Percentiles rank a stretch among this genome's conserved stretches.
phyloP scores from a whole-genome alignment of 2,113 vertebrate genomes.

The Chionis minor region DNA sequence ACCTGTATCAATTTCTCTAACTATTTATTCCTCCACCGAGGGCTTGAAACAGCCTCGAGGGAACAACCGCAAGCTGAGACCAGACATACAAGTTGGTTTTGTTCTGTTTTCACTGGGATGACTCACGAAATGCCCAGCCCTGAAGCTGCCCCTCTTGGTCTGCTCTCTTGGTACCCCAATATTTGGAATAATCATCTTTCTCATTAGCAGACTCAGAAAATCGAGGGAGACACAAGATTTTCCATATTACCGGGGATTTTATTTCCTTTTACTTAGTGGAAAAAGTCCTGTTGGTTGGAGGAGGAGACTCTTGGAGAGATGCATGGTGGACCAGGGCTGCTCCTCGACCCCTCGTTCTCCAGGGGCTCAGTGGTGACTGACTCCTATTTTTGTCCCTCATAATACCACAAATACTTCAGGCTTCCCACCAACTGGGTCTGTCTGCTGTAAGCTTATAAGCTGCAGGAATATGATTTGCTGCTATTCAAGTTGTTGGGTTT shows the following conservation, averaged over 20 bases:
- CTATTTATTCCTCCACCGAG: not conserved
- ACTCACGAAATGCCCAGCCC: not conserved
- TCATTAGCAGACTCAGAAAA: not conserved
- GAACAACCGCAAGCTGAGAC: not conserved
- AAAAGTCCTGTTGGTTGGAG: not conserved
- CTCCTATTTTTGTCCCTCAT: not conserved
- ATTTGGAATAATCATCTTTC: not conserved
- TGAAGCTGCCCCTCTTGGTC: not conserved
- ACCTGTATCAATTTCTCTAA: not conserved
- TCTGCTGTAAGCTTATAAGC: not conserved
- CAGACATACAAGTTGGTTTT: not conserved
- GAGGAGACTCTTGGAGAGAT: rapidly evolving
- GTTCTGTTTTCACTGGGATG: not conserved
- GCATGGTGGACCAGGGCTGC: not conserved
- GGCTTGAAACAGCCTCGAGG: not conserved
- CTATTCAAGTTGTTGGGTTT: not conserved
- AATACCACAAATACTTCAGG: not conserved
- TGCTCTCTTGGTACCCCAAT: not conserved
- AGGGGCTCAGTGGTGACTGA: rapidly evolving
- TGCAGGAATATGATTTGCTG: not conserved
- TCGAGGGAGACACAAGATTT: not conserved
- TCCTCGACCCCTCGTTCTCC: not conserved
- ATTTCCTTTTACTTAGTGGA: not conserved
- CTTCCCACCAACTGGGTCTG: not conserved
- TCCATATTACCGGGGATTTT: not conserved